Conservation (phyloP, 2,797 vertebrate genomes). For the Lepus oiostolus region DNA sequence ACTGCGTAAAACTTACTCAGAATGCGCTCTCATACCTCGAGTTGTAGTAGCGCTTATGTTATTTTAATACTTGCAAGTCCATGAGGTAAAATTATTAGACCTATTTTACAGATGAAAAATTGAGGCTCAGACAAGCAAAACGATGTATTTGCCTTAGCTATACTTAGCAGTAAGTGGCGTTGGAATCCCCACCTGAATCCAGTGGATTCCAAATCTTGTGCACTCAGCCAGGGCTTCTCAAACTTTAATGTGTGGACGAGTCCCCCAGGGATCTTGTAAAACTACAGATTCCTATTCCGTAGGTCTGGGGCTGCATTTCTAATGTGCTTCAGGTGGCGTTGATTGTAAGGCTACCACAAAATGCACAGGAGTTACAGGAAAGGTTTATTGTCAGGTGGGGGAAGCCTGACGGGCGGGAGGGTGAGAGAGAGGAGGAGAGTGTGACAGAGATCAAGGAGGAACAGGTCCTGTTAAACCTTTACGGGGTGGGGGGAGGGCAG, state of each 20-base stretch:
- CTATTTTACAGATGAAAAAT: conserved; percentile 6
- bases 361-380: no score
- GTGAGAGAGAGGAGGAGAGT: no score
- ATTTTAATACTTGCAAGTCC: conserved; percentile 14
- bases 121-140: not conserved
- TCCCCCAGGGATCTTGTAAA: not conserved
- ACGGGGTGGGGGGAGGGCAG: no score
- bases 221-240: not conserved
- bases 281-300: not conserved
- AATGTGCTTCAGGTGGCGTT: not conserved
- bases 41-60: not conserved
- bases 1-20: not conserved
- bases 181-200: not conserved
- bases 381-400: no score
- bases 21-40: not conserved
- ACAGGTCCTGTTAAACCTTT: no score
- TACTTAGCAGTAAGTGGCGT: not conserved
- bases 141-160: not conserved
- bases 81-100: not conserved
- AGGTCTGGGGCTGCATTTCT: not conserved
- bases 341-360: no score
- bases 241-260: not conserved
- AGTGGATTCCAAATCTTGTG: not conserved
- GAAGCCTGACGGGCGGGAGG: no score
- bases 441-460: no score